Base-by-base conservation (phyloP, 2,113 vertebrate genomes). In the Acrocephalus arundinaceus region DNA sequence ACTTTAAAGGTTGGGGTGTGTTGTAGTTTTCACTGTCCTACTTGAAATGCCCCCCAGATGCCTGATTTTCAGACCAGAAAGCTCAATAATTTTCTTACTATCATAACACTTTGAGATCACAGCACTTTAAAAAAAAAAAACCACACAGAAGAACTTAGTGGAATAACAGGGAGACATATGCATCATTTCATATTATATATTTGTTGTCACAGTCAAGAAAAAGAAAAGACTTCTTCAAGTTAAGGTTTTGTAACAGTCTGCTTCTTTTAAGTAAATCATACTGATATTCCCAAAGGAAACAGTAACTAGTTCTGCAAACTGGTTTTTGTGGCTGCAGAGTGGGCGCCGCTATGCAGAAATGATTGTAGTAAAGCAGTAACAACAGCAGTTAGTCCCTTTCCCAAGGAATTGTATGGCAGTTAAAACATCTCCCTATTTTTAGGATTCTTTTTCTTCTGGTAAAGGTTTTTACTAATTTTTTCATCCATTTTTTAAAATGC, bases 401-500 rank as follows among this genome's bases (percentile, higher is more conserved):
- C 35, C 45, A 76, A 87, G 65, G 23, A 87, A 41, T 6, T 65
- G 43, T 39, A 91, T 15, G 37, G 17, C 39, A 81, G 28, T 59
- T 80, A 19, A 54, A 89, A 83, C 84, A 51, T 39, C 10, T 57
- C 48, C 27, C 27, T 59, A 63, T 55, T 85, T 84, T 75, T 67
- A 61, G 45, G 13, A 31, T 61, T 41, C 19, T 41, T 89, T 49
- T 89, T 62, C 31, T 71, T 63, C 27, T 82, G 39, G n/a, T 68
- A 82, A 78, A 95, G 74, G 31, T 52, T 84, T 48, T 76, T 78
- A 90, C 58, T 88, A 74, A 30, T 63, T 74, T 65, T 95, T 87
- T 87, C 35, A 87, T 48, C 63, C 25, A 55, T 35, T 84, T 96
- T 97, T 93, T 93, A 43, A 88, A 91, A 96, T 59, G 33, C 46